These are phyloP conservation scores for Calameuta idolon DNA, from an alignment of 2,888 invertebrate species.

Conservation along the genomic window DNA sequence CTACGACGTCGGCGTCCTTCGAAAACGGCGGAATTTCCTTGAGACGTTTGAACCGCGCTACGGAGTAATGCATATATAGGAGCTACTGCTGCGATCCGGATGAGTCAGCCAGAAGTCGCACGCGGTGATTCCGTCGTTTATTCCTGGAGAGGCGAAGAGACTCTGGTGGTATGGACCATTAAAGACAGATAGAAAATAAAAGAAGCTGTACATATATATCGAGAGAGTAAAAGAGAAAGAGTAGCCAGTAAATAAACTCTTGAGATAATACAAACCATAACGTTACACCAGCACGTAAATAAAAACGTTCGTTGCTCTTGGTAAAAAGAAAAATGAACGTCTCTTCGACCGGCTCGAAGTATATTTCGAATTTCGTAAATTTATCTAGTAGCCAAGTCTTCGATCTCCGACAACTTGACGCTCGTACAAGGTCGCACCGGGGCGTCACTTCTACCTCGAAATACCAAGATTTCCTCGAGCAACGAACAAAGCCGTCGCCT, in stretches of 20 bases:
- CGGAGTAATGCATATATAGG: conserved; percentile 16
- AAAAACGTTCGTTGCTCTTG: not conserved
- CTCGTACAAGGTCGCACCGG: not conserved
- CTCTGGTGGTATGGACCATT: not conserved
- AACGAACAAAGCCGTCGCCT: not conserved
- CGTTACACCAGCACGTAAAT: not conserved
- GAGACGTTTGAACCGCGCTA: conserved; percentile 25
- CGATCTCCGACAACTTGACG: not conserved
- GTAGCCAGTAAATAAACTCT: not conserved
- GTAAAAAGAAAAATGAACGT: not conserved
- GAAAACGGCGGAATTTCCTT: conserved; percentile 48
- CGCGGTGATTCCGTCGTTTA: conserved; percentile 52
- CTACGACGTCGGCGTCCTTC: conserved; percentile 41
- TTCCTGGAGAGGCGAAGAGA: conserved; percentile 39
- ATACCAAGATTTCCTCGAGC: not conserved
- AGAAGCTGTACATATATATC: not conserved
- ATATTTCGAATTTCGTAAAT: not conserved
- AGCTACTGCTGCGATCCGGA: conserved; percentile 49
- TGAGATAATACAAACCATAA: not conserved
- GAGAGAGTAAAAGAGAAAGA: not conserved
- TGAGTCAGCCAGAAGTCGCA: conserved; percentile 42
- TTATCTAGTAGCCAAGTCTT: not conserved
- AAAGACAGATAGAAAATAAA: not conserved
- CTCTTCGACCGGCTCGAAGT: not conserved
- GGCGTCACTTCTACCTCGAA: not conserved